These are phyloP conservation scores for Callorhinus ursinus DNA, from an alignment of 2,113 vertebrate species.

Conservation along the genomic window DNA sequence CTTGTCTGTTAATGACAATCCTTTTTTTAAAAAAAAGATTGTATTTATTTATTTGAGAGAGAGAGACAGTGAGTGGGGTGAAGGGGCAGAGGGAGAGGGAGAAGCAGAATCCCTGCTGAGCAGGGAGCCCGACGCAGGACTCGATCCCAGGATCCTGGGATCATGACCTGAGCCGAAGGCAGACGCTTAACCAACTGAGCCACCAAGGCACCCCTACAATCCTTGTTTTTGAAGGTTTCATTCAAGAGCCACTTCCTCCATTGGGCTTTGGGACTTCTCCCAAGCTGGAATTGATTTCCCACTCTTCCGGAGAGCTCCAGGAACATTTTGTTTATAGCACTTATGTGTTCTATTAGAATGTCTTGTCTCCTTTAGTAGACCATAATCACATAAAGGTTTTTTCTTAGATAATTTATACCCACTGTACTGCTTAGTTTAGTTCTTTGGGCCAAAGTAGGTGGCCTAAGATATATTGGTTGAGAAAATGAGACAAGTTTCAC, in stretches of 20 bases:
- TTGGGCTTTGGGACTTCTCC: background rate
- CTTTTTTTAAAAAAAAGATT: background rate
- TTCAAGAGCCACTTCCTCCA: background rate
- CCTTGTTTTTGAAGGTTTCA: background rate
- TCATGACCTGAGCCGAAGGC: background rate
- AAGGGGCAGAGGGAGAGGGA: too few species aligned
- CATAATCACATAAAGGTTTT: background rate
- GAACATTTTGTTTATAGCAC: slow-evolving; percentile 21
- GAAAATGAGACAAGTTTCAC: background rate
- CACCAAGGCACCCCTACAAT: background rate
- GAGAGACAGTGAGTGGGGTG: too few species aligned
- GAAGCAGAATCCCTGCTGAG: background rate
- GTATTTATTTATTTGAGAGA: too few species aligned
- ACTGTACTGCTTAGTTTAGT: background rate
- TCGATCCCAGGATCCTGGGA: background rate
- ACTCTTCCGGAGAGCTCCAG: background rate
- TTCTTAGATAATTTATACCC: background rate
- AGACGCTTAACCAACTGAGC: background rate
- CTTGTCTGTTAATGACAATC: background rate
- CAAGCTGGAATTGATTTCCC: background rate
- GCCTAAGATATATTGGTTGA: background rate
- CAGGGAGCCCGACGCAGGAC: background rate
- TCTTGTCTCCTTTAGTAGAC: background rate
- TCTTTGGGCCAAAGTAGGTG: background rate
- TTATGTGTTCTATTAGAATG: background rate